phyloP scores from a whole-genome alignment of 2,113 vertebrate species.

The Malurus melanocephalus region DNA sequence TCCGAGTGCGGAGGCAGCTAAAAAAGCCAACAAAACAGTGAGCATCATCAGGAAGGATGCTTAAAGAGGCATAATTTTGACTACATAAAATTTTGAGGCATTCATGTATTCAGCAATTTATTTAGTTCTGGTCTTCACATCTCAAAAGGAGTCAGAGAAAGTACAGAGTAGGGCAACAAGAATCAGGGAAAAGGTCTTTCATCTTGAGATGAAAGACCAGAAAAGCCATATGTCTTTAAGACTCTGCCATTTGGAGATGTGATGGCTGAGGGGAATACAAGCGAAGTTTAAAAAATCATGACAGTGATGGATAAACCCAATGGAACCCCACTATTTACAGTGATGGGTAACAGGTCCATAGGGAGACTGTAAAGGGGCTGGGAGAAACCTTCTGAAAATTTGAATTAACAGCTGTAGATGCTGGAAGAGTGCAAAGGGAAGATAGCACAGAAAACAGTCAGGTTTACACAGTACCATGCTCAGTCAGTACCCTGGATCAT shows the following conservation, averaged over 20 bases:
- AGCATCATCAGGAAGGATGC: background rate
- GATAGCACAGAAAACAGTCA: background rate
- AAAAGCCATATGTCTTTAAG: background rate
- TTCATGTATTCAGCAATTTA: background rate
- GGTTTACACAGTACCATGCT: background rate
- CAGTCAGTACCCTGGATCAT: background rate
- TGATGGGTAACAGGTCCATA: background rate
- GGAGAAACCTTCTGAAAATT: background rate
- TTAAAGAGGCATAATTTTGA: background rate
- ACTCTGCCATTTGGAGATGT: background rate
- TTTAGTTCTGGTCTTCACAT: background rate
- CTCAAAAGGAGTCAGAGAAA: background rate
- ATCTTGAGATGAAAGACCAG: background rate
- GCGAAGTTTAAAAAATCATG: background rate
- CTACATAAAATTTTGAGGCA: background rate
- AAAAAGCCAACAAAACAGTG: background rate
- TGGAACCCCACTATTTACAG: background rate
- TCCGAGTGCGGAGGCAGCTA: background rate
- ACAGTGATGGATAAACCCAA: background rate
- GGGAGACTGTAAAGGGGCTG: background rate
- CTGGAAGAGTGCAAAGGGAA: background rate
- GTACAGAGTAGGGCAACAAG: background rate
- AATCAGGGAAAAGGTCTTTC: background rate
- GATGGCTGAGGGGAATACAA: background rate
- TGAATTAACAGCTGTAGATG: background rate